phyloP scores from a whole-genome alignment of 2,797 vertebrate species.

The Dermochelys coriacea region DNA sequence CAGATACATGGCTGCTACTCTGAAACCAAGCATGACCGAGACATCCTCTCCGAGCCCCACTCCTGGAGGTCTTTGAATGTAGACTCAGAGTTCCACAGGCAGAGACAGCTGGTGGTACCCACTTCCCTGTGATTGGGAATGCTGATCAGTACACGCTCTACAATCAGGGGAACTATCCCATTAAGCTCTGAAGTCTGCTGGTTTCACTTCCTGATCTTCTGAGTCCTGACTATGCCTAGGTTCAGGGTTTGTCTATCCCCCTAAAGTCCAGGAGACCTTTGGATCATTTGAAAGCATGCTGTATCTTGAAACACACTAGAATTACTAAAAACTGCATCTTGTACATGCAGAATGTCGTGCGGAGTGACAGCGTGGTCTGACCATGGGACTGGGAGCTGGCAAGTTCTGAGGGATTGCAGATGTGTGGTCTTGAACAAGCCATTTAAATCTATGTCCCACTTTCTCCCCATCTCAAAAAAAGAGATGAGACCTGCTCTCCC shows the following conservation, averaged over 20 bases:
- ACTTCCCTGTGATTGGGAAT: not conserved
- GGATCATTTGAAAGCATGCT: slow-evolving; percentile 13
- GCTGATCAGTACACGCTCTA: not conserved
- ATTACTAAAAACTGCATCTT: slow-evolving; percentile 21
- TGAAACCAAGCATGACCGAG: too few species aligned
- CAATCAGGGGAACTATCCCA: rapidly evolving
- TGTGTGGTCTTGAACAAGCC: not conserved
- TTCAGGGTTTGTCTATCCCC: not conserved
- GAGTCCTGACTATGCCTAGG: not conserved
- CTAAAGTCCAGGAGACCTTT: not conserved
- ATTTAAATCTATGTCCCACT: slow-evolving; percentile 10
- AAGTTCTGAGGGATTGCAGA: slow-evolving; percentile 48
- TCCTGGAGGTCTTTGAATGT: not conserved
- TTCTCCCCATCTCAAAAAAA: slow-evolving; percentile 52
- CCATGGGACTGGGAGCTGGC: slow-evolving; percentile 24
- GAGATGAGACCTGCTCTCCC: slow-evolving; percentile 60
- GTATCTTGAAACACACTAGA: slow-evolving; percentile 15
- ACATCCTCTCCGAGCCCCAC: not conserved
- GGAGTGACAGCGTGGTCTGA: slow-evolving; percentile 52
- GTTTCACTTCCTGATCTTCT: not conserved
- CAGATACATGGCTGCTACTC: too few species aligned
- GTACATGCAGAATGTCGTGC: slow-evolving; percentile 43
- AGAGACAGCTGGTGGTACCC: not conserved
- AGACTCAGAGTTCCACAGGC: not conserved
- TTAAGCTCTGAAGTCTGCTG: not conserved